A percentile compares a stretch with the other conserved stretches of the same genome.
phyloP scores from a whole-genome alignment of 1,140 invertebrate genomes.

The Liolophura sinensis region DNA sequence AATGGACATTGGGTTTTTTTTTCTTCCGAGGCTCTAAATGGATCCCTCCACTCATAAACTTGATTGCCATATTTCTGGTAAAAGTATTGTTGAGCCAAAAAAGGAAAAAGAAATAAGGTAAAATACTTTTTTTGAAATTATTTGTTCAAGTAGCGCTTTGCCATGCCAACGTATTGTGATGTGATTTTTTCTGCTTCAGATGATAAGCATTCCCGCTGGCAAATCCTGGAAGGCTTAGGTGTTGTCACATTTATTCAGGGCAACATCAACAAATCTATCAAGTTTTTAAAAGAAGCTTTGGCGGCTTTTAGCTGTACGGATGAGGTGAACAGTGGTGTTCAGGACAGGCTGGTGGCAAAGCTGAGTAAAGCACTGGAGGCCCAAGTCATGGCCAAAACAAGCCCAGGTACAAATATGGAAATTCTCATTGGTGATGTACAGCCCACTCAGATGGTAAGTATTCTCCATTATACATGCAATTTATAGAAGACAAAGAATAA shows the following conservation, averaged over 20 bases:
- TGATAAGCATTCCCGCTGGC: constrained; percentile 38
- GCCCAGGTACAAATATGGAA: too few relatives aligned
- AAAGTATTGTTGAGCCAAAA: neutral
- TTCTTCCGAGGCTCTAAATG: neutral
- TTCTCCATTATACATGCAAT: too few relatives aligned
- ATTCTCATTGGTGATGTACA: too few relatives aligned
- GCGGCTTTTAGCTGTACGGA: neutral
- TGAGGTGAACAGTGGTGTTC: constrained; percentile 15
- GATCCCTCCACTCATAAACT: neutral
- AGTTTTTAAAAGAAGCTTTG: constrained; percentile 21
- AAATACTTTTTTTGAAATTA: neutral
- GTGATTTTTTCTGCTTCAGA: constrained; percentile 20
- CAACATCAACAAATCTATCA: constrained; percentile 22
- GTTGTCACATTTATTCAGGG: constrained; percentile 31
- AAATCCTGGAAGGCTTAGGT: constrained; percentile 40
- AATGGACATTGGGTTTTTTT: too few relatives aligned
- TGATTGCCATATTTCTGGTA: neutral
- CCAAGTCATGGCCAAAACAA: constrained; percentile 10
- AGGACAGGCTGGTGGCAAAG: constrained; percentile 37
- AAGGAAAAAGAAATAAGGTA: neutral
- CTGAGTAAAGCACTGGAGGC: constrained; percentile 22
- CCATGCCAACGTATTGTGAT: neutral
- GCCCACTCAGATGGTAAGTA: too few relatives aligned
- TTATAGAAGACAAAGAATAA: too few relatives aligned
- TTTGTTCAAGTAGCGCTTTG: neutral